Evolutionary conservation across 2,888 invertebrate species (phyloP).

Genomic region (Linnaemya vulpina): DNA sequence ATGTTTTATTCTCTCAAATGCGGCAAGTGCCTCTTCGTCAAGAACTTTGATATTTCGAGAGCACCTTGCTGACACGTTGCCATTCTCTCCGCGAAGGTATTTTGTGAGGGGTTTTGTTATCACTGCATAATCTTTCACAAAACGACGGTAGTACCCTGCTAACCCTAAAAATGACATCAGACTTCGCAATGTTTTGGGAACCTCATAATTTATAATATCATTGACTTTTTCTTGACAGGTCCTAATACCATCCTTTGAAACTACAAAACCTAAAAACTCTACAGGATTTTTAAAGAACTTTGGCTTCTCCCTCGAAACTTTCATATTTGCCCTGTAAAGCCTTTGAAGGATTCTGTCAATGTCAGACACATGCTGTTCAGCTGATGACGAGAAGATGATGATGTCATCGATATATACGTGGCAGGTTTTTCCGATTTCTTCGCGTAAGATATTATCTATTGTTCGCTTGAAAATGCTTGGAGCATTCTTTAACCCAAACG

Average conservation of each 20-base stretch:
- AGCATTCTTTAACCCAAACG: constrained; percentile 10
- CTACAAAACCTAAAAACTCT: constrained; percentile 44
- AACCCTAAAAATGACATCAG: constrained; percentile 49
- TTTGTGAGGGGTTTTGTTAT: constrained; percentile 51
- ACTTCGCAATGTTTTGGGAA: constrained; percentile 35
- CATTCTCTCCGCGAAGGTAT: constrained; percentile 19
- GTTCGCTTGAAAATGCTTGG: constrained; percentile 17
- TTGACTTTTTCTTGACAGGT: constrained; percentile 55
- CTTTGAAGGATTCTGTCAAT: constrained; percentile 54
- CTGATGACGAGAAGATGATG: constrained; percentile 53
- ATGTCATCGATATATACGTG: constrained; percentile 70
- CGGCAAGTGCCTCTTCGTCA: constrained; percentile 1
- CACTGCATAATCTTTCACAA: constrained; percentile 37
- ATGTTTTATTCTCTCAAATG: constrained; percentile 6
- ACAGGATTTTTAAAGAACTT: constrained; percentile 35
- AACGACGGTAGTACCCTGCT: constrained; percentile 42
- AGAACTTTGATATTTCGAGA: constrained; percentile 23
- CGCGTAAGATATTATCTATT: constrained; percentile 3
- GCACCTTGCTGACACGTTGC: constrained; percentile 13
- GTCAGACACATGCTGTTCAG: constrained; percentile 48
- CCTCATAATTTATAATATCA: constrained; percentile 51
- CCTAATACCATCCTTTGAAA: constrained; percentile 39
- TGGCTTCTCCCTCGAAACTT: constrained; percentile 5
- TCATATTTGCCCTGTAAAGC: constrained; percentile 29
- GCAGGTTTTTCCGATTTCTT: constrained; percentile 7